Evolutionary conservation across 2,888 invertebrate genomes (phyloP), one percentile per base, ranked within the genome.

Genomic region (Harpalus rubripes): DNA sequence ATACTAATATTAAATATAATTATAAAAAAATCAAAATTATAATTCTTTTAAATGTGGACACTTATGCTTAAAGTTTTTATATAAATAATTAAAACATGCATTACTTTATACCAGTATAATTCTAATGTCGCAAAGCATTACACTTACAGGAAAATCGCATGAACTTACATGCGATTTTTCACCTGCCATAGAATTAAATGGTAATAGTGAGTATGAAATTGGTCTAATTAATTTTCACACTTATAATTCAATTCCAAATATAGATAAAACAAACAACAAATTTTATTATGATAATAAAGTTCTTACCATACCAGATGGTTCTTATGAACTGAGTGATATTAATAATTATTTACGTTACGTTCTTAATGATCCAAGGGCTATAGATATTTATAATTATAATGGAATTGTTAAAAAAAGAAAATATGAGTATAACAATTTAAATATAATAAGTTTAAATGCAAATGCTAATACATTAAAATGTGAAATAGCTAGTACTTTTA

Each of bases 261-360:
- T 90, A 0, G 89, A 90, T 86, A 86, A 86, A 52, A 86, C 85
- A 58, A 88, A 89, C 85, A 90, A 90, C 86, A 88, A 88, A 83
- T 88, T 90, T 86, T 87, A 88, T 83, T 86, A 87, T 74, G 86
- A 86, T 78, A 68, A 87, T 56, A 81, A 88, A 78, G 85, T 86
- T 39, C 76, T 89, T 12, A 86, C 61, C 12, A 87, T 89, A 79
- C 89, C 89, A 32, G 86, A 86, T 4, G 89, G 89, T 8, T 88
- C 88, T n/a, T 89, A 90, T 86, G 89, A 90, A 87, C 86, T 90
- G 26, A 86, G 87, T 22, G 88, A 89, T 87, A 87, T 89, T 32
- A 87, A 87, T 81, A 86, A 85, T 61, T 87, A 86, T 85, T 74
- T 88, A 59, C 16, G 26, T 12, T 22, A 1, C 4, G 16, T n/a